These are phyloP conservation scores for Venustaconcha ellipsiformis DNA, from an alignment of 1,140 invertebrate species.

Conservation along the genomic window DNA sequence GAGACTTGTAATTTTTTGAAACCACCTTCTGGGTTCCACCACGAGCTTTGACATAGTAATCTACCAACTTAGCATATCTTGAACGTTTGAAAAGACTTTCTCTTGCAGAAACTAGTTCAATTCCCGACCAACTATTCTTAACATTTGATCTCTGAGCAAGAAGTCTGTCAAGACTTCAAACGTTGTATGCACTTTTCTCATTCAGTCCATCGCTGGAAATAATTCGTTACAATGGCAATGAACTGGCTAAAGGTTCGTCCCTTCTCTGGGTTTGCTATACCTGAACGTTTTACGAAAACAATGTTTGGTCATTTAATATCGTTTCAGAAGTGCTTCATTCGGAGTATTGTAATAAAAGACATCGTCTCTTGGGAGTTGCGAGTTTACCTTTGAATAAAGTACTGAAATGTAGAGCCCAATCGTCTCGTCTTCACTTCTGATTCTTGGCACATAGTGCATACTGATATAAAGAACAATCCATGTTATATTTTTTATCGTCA, in stretches of 20 bases:
- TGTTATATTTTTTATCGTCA: slow-evolving; percentile 4
- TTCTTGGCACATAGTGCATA: slow-evolving; percentile 9
- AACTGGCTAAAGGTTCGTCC: background rate
- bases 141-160: background rate
- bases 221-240: background rate
- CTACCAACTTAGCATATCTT: background rate
- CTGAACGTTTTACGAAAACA: slow-evolving; percentile 14
- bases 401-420: slow-evolving; percentile 6
- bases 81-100: background rate
- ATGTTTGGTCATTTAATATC: slow-evolving; percentile 6
- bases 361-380: background rate
- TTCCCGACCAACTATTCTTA: background rate
- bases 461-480: slow-evolving; percentile 3
- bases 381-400: slow-evolving; percentile 9
- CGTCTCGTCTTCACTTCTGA: background rate
- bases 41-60: slow-evolving; percentile 1
- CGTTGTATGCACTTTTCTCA: background rate
- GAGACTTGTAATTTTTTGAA: background rate
- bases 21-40: background rate
- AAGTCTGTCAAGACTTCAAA: background rate
- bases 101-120: background rate
- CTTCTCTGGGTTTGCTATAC: background rate
- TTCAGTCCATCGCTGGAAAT: background rate
- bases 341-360: slow-evolving; percentile 1
- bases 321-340: slow-evolving; percentile 10